phyloP scores from a whole-genome alignment of 2,113 vertebrate species.

The Varanus komodoensis region DNA sequence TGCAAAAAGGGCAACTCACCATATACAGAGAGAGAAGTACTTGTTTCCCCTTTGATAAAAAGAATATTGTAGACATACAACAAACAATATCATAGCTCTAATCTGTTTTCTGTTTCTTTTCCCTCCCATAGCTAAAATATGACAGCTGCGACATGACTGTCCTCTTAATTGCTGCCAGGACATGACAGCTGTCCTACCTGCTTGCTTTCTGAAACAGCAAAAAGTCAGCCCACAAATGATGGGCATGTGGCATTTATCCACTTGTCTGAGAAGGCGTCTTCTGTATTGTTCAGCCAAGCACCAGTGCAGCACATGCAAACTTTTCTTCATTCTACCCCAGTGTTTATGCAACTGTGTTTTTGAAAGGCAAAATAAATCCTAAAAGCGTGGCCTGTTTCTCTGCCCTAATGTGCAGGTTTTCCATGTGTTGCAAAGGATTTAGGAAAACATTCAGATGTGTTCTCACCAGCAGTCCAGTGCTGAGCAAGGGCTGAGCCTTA shows the following conservation, averaged over 20 bases:
- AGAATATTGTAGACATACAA: background rate
- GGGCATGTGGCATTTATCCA: accelerated
- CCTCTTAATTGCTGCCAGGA: background rate
- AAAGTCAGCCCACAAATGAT: accelerated
- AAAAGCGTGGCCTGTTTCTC: background rate
- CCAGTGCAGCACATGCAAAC: background rate
- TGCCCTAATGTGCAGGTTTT: background rate
- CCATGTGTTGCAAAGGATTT: background rate
- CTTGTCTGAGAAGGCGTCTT: background rate
- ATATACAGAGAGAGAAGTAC: background rate
- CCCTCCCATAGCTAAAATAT: background rate
- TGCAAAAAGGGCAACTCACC: conserved; percentile 1
- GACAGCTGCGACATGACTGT: conserved; percentile 9
- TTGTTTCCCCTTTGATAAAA: background rate
- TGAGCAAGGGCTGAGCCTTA: background rate
- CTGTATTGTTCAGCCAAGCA: background rate
- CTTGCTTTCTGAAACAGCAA: background rate
- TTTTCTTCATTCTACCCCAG: background rate
- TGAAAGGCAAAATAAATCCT: background rate
- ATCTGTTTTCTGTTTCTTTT: background rate
- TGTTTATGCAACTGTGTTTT: background rate
- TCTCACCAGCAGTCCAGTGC: background rate
- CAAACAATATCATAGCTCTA: background rate
- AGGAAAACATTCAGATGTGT: background rate
- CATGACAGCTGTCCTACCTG: accelerated